A percentile compares a stretch with the other conserved stretches of the same genome.
phyloP scores from a whole-genome alignment of 2,797 vertebrate genomes.

The Onychomys arenicola region DNA sequence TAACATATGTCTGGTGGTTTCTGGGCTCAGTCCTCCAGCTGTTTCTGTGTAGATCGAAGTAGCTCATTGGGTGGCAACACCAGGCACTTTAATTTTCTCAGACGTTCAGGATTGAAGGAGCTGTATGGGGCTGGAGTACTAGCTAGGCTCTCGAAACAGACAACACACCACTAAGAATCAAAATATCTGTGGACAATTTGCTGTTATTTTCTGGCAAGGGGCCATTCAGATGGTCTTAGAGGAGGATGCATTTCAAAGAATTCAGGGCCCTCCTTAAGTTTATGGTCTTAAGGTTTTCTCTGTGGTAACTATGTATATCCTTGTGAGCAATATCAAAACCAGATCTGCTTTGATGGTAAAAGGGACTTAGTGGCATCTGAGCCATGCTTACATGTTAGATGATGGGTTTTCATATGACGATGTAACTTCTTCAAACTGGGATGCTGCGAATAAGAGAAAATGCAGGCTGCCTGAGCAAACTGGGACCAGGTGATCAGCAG shows the following conservation, averaged over 20 bases:
- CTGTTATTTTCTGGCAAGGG: background rate
- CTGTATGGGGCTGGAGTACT: background rate
- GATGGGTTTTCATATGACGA: background rate
- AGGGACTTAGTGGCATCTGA: background rate
- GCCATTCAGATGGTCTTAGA: background rate
- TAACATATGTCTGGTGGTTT: constrained; percentile 29
- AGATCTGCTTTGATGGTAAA: background rate
- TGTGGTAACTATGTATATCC: background rate
- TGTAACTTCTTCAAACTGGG: background rate
- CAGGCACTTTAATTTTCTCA: background rate
- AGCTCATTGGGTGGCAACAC: background rate
- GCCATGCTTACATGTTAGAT: background rate
- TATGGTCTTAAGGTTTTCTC: background rate
- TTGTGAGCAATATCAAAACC: background rate
- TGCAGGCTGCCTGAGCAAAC: background rate
- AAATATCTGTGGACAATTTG: background rate
- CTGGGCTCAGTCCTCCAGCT: background rate
- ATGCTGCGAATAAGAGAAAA: background rate
- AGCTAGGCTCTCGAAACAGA: background rate
- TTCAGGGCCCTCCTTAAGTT: background rate
- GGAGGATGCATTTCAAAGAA: background rate
- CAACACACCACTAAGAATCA: background rate
- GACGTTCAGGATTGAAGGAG: background rate
- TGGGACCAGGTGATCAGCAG: background rate
- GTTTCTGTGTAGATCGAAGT: background rate